phyloP scores from a whole-genome alignment of 2,888 invertebrate species.

The Bombylius discolor region DNA sequence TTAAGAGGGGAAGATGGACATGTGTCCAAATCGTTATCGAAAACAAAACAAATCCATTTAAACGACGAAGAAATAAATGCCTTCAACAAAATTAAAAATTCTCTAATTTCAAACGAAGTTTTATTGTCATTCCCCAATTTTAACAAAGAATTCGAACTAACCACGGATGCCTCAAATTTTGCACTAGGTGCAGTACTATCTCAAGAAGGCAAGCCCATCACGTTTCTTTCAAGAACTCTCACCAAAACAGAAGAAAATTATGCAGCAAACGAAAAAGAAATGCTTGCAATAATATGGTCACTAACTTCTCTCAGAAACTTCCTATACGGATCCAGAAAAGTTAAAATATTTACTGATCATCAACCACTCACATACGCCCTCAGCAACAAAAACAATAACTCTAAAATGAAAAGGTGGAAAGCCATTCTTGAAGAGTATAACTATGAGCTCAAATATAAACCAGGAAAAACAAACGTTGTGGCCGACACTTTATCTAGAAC shows the following conservation, averaged over 20 bases:
- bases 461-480: conserved; percentile 9
- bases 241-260: conserved; percentile 20
- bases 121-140: conserved; percentile 9
- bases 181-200: conserved; percentile 22
- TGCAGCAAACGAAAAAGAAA: conserved; percentile 23
- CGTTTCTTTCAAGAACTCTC: conserved; percentile 23
- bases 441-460: conserved; percentile 8
- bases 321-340: neutral
- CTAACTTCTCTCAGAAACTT: conserved; percentile 3
- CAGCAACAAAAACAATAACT: conserved; percentile 13
- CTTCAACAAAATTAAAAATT: conserved; percentile 7
- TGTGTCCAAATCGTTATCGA: conserved; percentile 1
- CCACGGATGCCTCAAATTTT: conserved; percentile 23
- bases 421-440: conserved; percentile 11
- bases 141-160: conserved; percentile 10
- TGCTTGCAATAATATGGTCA: conserved; percentile 4
- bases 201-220: conserved; percentile 21
- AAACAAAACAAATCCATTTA: conserved; percentile 2
- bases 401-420: conserved; percentile 12
- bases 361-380: conserved; percentile 15
- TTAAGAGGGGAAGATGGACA: conserved; percentile 4
- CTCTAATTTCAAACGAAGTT: conserved; percentile 8
- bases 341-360: conserved; percentile 11
- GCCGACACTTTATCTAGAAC: conserved; percentile 8
- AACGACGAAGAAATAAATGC: conserved; percentile 5